These are phyloP conservation scores for Drosophila novamexicana DNA, from an alignment of 1,140 invertebrate genomes.

Conservation along the genomic window DNA sequence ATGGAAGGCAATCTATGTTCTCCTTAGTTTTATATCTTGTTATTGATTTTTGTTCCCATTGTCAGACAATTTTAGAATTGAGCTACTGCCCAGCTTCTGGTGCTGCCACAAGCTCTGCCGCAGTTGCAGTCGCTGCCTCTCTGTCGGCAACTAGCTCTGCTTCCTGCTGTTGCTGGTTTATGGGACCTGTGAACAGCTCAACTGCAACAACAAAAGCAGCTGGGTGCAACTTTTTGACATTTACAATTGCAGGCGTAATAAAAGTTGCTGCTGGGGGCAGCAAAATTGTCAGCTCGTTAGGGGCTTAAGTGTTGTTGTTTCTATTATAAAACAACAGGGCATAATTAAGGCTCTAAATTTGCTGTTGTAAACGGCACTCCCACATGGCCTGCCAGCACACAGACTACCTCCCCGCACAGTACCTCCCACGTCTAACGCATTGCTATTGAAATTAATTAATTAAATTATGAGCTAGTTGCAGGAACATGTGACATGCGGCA, in stretches of 20 bases:
- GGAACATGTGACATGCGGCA: constrained; percentile 10
- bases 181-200: constrained; percentile 10
- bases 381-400: neutral
- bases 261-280: constrained; percentile 23
- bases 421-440: neutral
- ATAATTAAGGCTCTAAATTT: constrained; percentile 59
- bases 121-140: neutral
- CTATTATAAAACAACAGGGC: constrained; percentile 64
- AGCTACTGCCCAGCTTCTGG: neutral
- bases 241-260: constrained; percentile 56
- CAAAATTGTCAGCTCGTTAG: constrained; percentile 74
- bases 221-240: constrained; percentile 53
- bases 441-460: constrained; percentile 74
- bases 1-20: no score
- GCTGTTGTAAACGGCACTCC: constrained; percentile 15
- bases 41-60: no score
- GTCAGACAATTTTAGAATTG: no score
- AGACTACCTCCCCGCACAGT: no score
- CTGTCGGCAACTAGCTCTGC: neutral
- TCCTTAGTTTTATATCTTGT: no score
- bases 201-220: constrained; percentile 12
- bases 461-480: constrained; percentile 70
- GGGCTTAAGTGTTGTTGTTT: constrained; percentile 48
- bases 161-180: constrained; percentile 37
- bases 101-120: neutral